Percentiles rank a stretch among this genome's conserved stretches.
phyloP scores from a whole-genome alignment of 2,797 vertebrate species.

The Todus mexicanus region DNA sequence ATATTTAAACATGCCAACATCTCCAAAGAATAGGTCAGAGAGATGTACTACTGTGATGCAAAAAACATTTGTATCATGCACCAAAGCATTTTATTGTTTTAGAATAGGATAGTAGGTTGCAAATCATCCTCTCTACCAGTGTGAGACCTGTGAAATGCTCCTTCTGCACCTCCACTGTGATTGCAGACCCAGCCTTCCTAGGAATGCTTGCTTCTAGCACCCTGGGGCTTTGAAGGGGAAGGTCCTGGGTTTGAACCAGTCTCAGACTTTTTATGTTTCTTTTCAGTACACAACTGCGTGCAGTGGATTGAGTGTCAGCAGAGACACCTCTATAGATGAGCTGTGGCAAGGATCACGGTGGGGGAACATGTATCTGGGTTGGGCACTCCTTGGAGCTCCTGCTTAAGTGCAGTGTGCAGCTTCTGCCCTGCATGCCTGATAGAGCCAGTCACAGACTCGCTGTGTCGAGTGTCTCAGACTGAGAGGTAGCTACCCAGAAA shows the following conservation, averaged over 20 bases:
- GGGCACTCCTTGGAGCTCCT: neutral
- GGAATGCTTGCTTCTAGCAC: neutral
- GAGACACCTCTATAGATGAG: neutral
- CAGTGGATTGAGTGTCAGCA: neutral
- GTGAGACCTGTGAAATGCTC: neutral
- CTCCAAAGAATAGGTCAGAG: neutral
- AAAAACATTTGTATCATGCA: neutral
- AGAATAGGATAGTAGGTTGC: neutral
- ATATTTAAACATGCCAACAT: slow-evolving; percentile 6
- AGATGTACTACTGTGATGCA: neutral
- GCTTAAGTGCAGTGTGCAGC: neutral
- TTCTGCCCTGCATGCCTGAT: neutral
- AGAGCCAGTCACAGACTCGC: neutral
- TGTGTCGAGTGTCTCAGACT: rapidly evolving
- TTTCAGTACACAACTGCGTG: neutral
- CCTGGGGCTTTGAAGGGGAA: neutral
- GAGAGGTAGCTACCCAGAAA: neutral
- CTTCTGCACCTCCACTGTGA: neutral
- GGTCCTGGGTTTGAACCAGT: neutral
- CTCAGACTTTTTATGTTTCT: neutral
- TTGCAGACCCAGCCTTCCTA: neutral
- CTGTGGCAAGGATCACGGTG: neutral
- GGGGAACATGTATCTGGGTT: neutral
- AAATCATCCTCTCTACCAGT: neutral
- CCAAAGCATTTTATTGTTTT: neutral